Base-by-base conservation (phyloP, 2,888 invertebrate species). In the Orthosia cruda region DNA sequence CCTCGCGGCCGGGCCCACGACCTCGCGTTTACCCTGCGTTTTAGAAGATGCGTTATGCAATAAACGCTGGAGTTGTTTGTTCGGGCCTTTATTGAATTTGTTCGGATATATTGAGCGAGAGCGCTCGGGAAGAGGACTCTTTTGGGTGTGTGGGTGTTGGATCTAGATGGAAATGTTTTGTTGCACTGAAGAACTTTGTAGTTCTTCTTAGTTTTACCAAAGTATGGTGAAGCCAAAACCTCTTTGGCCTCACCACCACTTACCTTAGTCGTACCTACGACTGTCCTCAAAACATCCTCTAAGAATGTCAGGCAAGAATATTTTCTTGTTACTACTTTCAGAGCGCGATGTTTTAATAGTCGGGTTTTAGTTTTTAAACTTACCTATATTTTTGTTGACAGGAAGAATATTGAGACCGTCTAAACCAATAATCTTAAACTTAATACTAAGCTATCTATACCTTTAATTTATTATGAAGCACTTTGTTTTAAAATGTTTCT, bases 41-140 rank as follows among this genome's bases (percentile, higher is more conserved):
- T 83, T 82, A 77, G 82, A 82, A 84, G 87, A 88, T 89, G 85
- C 88, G 87, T 89, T 89, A 90, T 89, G 91, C 90, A 92, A 89
- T 90, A 91, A 89, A 88, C 81, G 83, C 49, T 75, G 50, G 55
- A 81, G 73, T 73, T 91, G 90, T 92, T 90, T 91, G 91, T 80
- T 50, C 63, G 70, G 75, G 67, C 80, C 87, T 89, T 92, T 91
- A 92, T 92, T 92, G 90, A 92, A 91, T 91, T 92, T 93, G 91
- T 89, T 84, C 87, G 87, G 83, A 87, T 87, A 89, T 88, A 82
- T 83, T 77, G 83, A 84, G 73, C 65, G 74, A 64, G 83, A 50
- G 66, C 11, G 63, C 23, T 62, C 20, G 32, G 11, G 40, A 20
- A 26, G 65, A 9, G 7, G 15, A 23, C 16, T 23, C 45, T 47